Evolutionary conservation across 2,113 vertebrate species (phyloP).

Genomic region (Heliornis fulica): DNA sequence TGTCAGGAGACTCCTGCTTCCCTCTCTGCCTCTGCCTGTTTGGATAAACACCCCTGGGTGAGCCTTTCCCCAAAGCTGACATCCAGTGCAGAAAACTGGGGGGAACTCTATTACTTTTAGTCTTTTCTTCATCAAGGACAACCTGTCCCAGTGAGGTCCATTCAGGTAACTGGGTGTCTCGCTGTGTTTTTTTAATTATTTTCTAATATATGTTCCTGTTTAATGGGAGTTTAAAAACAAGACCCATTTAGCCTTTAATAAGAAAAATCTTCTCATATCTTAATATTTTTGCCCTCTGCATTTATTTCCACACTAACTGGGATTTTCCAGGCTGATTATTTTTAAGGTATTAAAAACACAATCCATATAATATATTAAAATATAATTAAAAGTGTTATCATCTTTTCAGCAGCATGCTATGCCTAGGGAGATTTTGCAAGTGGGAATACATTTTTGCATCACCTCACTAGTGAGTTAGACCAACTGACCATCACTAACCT

Average conservation of each 20-base stretch:
- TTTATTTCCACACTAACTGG: conserved; percentile 3
- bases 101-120: not conserved
- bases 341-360: conserved; percentile 26
- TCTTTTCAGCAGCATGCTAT: not conserved
- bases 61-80: not conserved
- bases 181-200: not conserved
- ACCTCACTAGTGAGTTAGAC: not conserved
- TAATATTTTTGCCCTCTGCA: conserved; percentile 3
- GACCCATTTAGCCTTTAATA: not conserved
- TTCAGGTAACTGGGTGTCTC: not conserved
- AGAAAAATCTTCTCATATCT: not conserved
- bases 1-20: not conserved
- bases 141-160: fast-evolving
- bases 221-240: not conserved
- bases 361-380: not conserved
- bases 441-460: not conserved
- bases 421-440: not conserved
- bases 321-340: conserved; percentile 27
- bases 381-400: conserved; percentile 29
- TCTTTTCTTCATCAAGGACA: not conserved
- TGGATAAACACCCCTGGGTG: not conserved
- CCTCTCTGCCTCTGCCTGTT: not conserved
- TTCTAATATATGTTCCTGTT: not conserved
- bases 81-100: not conserved
- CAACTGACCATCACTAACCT: not conserved